Conservation (phyloP, 2,113 vertebrate species). For the Ranitomeya variabilis region DNA sequence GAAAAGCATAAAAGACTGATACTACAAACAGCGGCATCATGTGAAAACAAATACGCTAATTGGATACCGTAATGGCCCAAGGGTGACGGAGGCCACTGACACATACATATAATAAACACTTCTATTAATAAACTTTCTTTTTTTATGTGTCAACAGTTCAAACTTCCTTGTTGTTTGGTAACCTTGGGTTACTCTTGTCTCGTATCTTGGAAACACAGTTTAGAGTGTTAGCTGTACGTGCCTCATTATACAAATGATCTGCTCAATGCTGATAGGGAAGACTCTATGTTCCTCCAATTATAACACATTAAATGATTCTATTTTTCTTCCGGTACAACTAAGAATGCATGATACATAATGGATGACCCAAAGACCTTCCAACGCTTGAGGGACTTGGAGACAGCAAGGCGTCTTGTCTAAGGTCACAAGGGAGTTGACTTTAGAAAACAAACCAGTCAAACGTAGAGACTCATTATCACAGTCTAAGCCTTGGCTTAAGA, state of each 20-base stretch:
- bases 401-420: not conserved
- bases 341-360: not conserved
- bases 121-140: not conserved
- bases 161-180: conserved; percentile 2
- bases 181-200: conserved; percentile 31
- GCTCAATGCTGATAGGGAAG: conserved; percentile 14
- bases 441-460: conserved; percentile 23
- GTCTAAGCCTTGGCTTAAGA: not conserved
- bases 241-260: conserved; percentile 32
- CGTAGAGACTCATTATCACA: conserved; percentile 15
- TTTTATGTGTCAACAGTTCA: not conserved
- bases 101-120: not conserved
- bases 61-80: too few relatives aligned
- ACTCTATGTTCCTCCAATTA: conserved; percentile 2
- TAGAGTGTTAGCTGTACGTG: conserved; percentile 6
- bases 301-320: conserved; percentile 20
- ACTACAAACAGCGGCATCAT: too few relatives aligned
- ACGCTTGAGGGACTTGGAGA: not conserved
- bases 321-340: not conserved
- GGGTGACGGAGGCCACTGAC: not conserved
- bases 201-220: conserved; percentile 14
- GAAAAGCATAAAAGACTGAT: too few relatives aligned
- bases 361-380: conserved; percentile 4
- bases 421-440: conserved; percentile 10
- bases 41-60: too few relatives aligned